phyloP scores from a whole-genome alignment of 2,888 invertebrate species.

The Onchidella celtica region DNA sequence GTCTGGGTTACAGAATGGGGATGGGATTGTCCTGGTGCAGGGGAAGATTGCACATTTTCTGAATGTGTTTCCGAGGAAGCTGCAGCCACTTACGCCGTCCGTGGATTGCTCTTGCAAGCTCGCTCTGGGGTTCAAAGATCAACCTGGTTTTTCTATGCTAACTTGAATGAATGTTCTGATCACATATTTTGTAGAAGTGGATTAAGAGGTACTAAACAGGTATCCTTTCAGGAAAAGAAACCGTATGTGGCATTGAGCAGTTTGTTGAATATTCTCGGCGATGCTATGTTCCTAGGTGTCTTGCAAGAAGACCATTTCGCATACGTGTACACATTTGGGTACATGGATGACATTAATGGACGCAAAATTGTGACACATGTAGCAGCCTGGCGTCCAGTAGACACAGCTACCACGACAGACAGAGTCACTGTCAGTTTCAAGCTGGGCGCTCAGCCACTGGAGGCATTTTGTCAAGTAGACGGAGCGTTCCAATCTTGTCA shows the following conservation, averaged over 20 bases:
- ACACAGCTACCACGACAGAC: constrained; percentile 10
- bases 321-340: constrained; percentile 60
- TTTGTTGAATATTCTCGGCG: constrained; percentile 57
- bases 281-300: constrained; percentile 56
- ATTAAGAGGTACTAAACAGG: constrained; percentile 55
- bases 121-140: constrained; percentile 58
- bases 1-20: constrained; percentile 72
- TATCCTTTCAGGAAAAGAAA: constrained; percentile 60
- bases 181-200: constrained; percentile 67
- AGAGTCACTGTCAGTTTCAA: neutral
- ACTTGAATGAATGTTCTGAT: constrained; percentile 53
- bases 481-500: neutral
- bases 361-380: constrained; percentile 53
- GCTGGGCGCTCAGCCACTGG: neutral
- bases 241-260: constrained; percentile 60
- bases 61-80: constrained; percentile 65
- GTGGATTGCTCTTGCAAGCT: constrained; percentile 61
- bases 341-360: neutral
- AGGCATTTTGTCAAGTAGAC: neutral
- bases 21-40: constrained; percentile 63
- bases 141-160: constrained; percentile 66
- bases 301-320: constrained; percentile 58
- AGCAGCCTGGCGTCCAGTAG: constrained; percentile 64
- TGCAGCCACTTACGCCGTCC: constrained; percentile 61
- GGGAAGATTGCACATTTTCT: constrained; percentile 58